These are phyloP conservation scores for Apamea crenata DNA, from an alignment of 2,888 invertebrate genomes.

Conservation along the genomic window DNA sequence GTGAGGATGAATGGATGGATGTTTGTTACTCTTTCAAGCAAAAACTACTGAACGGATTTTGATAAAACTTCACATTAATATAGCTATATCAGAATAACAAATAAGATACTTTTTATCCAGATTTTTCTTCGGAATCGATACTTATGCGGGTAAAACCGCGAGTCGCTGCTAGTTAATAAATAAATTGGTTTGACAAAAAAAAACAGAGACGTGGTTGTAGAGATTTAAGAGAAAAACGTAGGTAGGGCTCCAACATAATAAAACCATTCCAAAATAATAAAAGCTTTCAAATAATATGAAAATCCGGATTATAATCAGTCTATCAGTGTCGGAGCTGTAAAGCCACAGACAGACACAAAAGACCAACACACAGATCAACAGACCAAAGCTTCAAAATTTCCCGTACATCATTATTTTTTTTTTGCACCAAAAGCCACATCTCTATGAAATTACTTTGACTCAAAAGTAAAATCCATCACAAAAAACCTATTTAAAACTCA, in stretches of 20 bases:
- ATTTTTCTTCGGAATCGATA: too few species aligned
- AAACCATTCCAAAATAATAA: not conserved
- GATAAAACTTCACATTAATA: too few species aligned
- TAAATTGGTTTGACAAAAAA: not conserved
- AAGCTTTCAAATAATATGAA: not conserved
- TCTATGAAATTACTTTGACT: not conserved
- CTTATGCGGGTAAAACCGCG: too few species aligned
- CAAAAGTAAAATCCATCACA: conserved; percentile 18
- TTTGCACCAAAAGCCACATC: not conserved
- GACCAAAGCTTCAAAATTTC: not conserved
- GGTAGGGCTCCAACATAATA: not conserved
- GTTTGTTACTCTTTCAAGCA: too few species aligned
- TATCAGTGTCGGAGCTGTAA: not conserved
- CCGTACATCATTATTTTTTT: not conserved
- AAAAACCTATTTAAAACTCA: conserved; percentile 15
- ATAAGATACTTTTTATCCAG: too few species aligned
- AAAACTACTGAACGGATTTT: too few species aligned
- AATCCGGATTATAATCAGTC: not conserved
- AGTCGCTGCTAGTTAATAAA: not conserved
- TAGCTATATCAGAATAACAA: too few species aligned
- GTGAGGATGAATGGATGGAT: too few species aligned
- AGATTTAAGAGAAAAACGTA: not conserved
- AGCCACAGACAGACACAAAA: not conserved
- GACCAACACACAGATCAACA: not conserved
- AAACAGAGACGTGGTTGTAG: not conserved